Base-by-base conservation (phyloP, 2,888 invertebrate genomes). In the Agrochola macilenta region DNA sequence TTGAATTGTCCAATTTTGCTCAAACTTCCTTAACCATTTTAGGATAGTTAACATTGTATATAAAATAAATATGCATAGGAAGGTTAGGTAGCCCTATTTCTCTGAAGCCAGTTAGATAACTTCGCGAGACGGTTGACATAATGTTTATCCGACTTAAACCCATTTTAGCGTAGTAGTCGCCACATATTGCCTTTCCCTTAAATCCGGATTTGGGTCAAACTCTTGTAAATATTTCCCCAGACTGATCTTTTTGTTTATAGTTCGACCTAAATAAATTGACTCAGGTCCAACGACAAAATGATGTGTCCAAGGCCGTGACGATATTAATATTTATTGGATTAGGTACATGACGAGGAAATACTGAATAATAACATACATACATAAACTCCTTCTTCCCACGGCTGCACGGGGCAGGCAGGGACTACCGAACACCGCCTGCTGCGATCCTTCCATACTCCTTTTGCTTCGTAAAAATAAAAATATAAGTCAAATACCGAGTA, bases 201-300 rank as follows among this genome's bases (percentile, higher is more conserved):
- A 46, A 83, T 58, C 69, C 49, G 76, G 65, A 83, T 74, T 68
- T 54, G 39, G 54, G 74, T 75, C 63, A 49, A 65, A 49, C 39
- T 57, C 54, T 57, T 83, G 69, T 66, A 79, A 78, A 65, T 69
- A 60, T 78, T 82, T 69, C 70, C 26, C 35, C 35, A 74, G 58
- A 17, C 30, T 46, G 79, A 64, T 83, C 74, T 74, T 82, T 69
- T 65, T 82, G 72, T 82, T 63, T 74, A 70, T 71, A 69, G 78
- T 74, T 68, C 39, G 58, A 43, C 63, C 68, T 71, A 82, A 81
- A 82, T 71, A 81, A 63, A 82, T 82, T 60, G 68, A 82, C 63
- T 68, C 58, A 43, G 61, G 14, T 43, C 71, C 54, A 60, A 60
- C 46, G 68, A 71, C 61, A 5, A 76, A 35, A 64, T 75, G 52